Evolutionary conservation across 1,140 invertebrate genomes (phyloP), one percentile per base, ranked within the genome.

Genomic region (Asobara japonica): DNA sequence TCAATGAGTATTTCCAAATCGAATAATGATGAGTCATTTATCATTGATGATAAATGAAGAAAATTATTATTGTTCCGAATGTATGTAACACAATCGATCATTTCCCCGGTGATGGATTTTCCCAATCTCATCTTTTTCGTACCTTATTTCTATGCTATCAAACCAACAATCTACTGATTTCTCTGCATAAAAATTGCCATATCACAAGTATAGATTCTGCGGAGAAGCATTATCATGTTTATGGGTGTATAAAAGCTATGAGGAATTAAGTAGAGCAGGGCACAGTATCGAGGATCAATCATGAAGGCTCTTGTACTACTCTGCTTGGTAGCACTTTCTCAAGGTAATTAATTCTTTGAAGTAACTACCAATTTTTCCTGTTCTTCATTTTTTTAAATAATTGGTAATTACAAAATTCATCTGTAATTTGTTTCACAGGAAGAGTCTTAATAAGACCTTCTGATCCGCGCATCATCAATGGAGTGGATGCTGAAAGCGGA

Each of bases 381-480:
- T 11, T 33, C 5, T 33, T 33, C 4, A 33, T 33, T 33, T 33
- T 33, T 33, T 33, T 33, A 33, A 33, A 6, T 6, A 6, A 6
- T 11, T 6, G 31, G 31, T 33, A 33, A 33, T 33, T 33, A 33
- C 31, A 33, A 33, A 8, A 8, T 45, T n/a, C 45, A 20, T 13
- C 4, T 51, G 7, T 25, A 22, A 56, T 56, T 56, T 0, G 6
- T 3, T 25, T 27, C 18, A 6, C 2, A 45, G 41, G 1, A 25
- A 13, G 13, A 1, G 11, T 56, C 25, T 22, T 56, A 56, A 8
- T 22, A 6, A 22, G 18, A 10, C 11, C 3, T 56, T 25, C 11
- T 2, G 51, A 25, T 2, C 3, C 20, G 13, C 76, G 74, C 5
- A 77, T 83, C 27, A 65, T 83, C 1, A 77, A 80, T 13, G 82